A percentile compares a stretch with the other conserved stretches of the same genome.
Conservation (phyloP, 2,113 vertebrate genomes). For the Salvelinus fontinalis region DNA sequence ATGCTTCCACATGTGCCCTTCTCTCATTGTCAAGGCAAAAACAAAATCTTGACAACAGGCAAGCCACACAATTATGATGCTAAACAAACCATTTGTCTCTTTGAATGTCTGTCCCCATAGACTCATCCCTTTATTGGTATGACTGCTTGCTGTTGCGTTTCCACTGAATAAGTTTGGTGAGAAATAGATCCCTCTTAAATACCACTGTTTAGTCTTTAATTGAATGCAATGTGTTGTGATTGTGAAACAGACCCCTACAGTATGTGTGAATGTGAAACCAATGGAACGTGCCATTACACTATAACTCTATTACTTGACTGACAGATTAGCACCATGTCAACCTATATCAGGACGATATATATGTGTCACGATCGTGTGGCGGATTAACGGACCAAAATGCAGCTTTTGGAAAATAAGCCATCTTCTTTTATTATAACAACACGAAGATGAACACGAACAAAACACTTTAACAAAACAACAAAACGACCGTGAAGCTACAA, state of each 20-base stretch:
- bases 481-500: too few relatives aligned
- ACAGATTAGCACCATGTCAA: background rate
- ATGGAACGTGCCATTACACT: background rate
- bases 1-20: constrained; percentile 49
- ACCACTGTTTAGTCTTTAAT: background rate
- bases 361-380: too few relatives aligned
- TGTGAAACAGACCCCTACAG: background rate
- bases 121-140: background rate
- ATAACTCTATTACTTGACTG: background rate
- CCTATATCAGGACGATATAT: too few relatives aligned
- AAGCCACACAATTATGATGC: constrained; percentile 45
- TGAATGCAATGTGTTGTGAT: background rate
- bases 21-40: constrained; percentile 51
- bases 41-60: constrained; percentile 50
- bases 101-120: constrained; percentile 24
- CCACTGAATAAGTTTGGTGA: background rate
- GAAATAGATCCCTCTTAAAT: background rate
- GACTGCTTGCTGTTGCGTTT: constrained; percentile 16
- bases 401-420: too few relatives aligned
- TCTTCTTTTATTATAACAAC: too few relatives aligned
- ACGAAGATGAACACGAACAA: too few relatives aligned
- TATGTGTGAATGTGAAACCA: background rate
- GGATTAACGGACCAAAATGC: too few relatives aligned
- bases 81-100: constrained; percentile 51
- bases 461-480: too few relatives aligned